These are phyloP conservation scores for Bettongia penicillata DNA, from an alignment of 2,113 vertebrate species.

Conservation along the genomic window DNA sequence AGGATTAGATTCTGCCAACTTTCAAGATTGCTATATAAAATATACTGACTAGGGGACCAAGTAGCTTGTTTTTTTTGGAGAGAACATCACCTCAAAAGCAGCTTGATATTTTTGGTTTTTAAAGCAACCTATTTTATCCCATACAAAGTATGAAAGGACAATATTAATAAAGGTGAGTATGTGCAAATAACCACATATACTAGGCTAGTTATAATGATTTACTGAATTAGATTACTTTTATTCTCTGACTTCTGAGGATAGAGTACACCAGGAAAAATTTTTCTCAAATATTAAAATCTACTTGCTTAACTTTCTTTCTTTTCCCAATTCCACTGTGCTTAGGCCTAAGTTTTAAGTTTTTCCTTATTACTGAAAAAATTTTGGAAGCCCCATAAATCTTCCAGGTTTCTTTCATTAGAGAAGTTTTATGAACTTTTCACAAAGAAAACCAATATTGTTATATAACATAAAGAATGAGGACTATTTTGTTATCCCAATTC, in stretches of 20 bases:
- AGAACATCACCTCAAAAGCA: not conserved
- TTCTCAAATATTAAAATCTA: not conserved
- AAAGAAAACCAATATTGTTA: conserved; percentile 26
- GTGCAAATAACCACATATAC: conserved; percentile 12
- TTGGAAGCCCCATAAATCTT: conserved; percentile 22
- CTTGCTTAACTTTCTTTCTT: not conserved
- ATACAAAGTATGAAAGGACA: not conserved
- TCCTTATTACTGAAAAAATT: not conserved
- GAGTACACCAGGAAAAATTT: not conserved
- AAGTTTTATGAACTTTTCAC: not conserved
- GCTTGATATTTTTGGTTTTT: not conserved
- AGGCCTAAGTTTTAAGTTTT: conserved; percentile 11
- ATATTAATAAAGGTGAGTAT: not conserved
- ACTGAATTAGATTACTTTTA: conserved; percentile 14
- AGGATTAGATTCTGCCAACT: not conserved
- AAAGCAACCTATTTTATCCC: not conserved
- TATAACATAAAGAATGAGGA: not conserved
- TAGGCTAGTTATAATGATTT: not conserved
- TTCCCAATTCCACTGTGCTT: conserved; percentile 13
- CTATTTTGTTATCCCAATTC: not conserved
- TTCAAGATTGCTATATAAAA: not conserved
- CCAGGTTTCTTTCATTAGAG: not conserved
- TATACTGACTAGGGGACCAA: not conserved
- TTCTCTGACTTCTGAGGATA: not conserved
- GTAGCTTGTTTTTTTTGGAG: not conserved